Conservation (phyloP, 2,113 vertebrate genomes). For the Myotis lucifugus region DNA sequence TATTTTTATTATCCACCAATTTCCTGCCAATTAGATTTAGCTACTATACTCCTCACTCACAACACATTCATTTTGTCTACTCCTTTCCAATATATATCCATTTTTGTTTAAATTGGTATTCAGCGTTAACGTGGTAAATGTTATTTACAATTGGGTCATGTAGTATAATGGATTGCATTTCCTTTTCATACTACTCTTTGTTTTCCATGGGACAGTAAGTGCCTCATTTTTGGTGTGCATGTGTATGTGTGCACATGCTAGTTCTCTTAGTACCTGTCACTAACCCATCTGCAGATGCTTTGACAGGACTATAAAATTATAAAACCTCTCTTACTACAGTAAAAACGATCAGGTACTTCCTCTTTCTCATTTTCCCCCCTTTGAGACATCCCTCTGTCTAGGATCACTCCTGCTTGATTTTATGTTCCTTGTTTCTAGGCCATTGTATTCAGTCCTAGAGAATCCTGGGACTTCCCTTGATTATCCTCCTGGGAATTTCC, state of each 20-base stretch:
- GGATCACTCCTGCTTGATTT: not conserved
- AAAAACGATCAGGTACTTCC: not conserved
- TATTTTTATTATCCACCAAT: not conserved
- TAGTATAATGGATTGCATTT: not conserved
- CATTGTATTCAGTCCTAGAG: not conserved
- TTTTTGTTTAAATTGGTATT: not conserved
- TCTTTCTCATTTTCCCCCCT: not conserved
- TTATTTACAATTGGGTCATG: not conserved
- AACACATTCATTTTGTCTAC: not conserved
- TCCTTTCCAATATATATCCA: not conserved
- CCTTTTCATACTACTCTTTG: not conserved
- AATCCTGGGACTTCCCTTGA: not conserved
- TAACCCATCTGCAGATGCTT: not conserved
- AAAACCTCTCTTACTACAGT: not conserved
- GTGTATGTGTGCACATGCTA: not conserved
- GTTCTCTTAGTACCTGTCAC: slow-evolving; percentile 21
- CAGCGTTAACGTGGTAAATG: not conserved
- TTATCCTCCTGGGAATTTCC: not conserved
- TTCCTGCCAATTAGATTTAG: not conserved
- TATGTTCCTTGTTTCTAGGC: not conserved
- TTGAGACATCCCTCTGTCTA: not conserved
- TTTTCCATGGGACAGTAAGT: not conserved
- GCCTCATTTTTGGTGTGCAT: not conserved
- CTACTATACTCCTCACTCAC: not conserved
- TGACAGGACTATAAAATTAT: slow-evolving; percentile 19